Conservation (phyloP, 2,888 invertebrate genomes). For the Orthonevra nobilis region DNA sequence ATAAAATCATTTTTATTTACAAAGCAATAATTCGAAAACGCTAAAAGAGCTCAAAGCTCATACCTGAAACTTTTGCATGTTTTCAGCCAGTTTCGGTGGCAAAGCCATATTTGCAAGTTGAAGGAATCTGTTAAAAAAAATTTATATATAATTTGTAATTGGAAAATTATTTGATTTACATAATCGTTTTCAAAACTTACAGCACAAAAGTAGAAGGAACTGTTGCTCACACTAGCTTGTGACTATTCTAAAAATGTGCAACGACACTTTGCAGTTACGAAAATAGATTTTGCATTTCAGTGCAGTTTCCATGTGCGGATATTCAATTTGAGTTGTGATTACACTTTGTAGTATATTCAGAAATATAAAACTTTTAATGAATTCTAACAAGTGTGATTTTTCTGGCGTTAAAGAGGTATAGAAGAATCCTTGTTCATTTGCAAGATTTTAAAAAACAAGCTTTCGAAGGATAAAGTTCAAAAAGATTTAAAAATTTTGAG, state of each 20-base stretch:
- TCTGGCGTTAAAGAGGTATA: too few relatives aligned
- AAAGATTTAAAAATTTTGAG: too few relatives aligned
- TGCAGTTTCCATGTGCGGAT: constrained; percentile 14
- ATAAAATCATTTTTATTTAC: constrained; percentile 16
- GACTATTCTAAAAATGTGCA: constrained; percentile 57
- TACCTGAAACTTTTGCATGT: constrained; percentile 79
- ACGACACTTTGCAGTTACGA: constrained; percentile 16
- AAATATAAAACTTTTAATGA: too few relatives aligned
- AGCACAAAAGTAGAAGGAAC: constrained; percentile 15
- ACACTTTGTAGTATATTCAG: not conserved
- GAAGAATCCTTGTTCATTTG: too few relatives aligned
- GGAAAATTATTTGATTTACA: constrained; percentile 29
- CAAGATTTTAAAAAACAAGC: too few relatives aligned
- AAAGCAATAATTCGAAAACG: not conserved
- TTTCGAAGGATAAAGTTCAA: too few relatives aligned
- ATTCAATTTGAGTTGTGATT: not conserved
- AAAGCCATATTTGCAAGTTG: constrained; percentile 76
- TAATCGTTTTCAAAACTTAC: constrained; percentile 46
- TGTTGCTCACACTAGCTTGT: too few relatives aligned
- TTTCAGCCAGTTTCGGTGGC: constrained; percentile 77
- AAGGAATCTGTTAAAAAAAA: constrained; percentile 72
- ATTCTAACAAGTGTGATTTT: too few relatives aligned
- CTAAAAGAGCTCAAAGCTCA: too few relatives aligned
- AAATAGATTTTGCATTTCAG: constrained; percentile 44
- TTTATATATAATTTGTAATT: not conserved